Conservation (phyloP, 2,113 vertebrate genomes). For the Albula glossodonta region DNA sequence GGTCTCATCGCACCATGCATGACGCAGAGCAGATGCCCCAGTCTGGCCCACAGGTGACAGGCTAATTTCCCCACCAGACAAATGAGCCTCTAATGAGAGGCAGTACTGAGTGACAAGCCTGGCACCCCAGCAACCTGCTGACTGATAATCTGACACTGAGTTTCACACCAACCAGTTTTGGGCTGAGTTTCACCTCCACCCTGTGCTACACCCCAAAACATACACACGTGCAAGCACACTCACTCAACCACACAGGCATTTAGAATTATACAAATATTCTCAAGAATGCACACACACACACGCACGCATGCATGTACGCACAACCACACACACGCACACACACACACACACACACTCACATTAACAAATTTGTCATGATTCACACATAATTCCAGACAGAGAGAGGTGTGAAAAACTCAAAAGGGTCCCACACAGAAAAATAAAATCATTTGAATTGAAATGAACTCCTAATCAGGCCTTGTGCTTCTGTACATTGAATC, state of each 20-base stretch:
- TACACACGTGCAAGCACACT: background rate
- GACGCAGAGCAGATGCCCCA: background rate
- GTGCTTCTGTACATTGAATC: too few relatives aligned
- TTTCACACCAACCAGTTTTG: background rate
- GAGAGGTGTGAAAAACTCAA: too few relatives aligned
- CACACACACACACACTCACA: too few relatives aligned
- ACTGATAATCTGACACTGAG: constrained; percentile 33
- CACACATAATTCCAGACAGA: too few relatives aligned
- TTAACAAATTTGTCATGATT: too few relatives aligned
- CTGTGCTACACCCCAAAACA: background rate
- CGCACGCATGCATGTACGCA: too few relatives aligned
- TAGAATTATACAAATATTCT: background rate
- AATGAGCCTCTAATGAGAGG: constrained; percentile 44
- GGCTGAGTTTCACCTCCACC: background rate
- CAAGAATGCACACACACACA: too few relatives aligned
- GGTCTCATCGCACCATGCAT: background rate
- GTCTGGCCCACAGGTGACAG: constrained; percentile 40
- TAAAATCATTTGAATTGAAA: too few relatives aligned
- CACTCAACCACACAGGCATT: constrained; percentile 10
- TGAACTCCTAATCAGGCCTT: too few relatives aligned
- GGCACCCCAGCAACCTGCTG: constrained; percentile 20
- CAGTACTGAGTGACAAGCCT: constrained; percentile 32
- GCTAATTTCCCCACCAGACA: constrained; percentile 35
- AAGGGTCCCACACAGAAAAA: too few relatives aligned
- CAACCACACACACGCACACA: too few relatives aligned